Percentiles rank a stretch among this genome's conserved stretches.
Conservation (phyloP, 1,140 invertebrate species). For the Drosophila triauraria region DNA sequence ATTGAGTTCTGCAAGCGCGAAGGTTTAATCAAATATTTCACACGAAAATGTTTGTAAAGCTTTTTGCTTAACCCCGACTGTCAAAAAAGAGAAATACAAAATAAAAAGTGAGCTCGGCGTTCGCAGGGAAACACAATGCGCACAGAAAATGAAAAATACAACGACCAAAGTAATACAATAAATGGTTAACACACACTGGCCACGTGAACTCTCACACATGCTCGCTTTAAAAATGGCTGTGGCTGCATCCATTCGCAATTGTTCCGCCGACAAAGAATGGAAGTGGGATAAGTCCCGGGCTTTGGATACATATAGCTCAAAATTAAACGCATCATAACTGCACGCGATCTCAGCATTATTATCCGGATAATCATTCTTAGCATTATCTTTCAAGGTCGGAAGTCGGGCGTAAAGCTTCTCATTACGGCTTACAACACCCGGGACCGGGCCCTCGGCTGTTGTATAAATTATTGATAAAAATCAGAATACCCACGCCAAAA, state of each 20-base stretch:
- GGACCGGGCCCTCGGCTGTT: not conserved
- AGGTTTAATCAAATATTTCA: conserved; percentile 64
- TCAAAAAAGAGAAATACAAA: conserved; percentile 12
- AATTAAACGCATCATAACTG: conserved; percentile 31
- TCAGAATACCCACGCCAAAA: conserved; percentile 5
- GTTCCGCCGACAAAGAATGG: conserved; percentile 21
- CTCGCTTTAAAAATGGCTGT: conserved; percentile 14
- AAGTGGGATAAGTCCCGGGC: conserved; percentile 16
- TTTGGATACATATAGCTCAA: conserved; percentile 13
- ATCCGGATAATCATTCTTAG: conserved; percentile 16
- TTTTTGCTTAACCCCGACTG: conserved; percentile 24
- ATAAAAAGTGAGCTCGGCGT: conserved; percentile 32
- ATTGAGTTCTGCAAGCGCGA: conserved; percentile 34
- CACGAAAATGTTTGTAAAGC: conserved; percentile 39
- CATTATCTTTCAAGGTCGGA: conserved; percentile 23
- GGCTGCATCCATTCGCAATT: conserved; percentile 6
- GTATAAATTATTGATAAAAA: conserved; percentile 18
- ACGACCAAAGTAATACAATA: conserved; percentile 15
- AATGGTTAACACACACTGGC: conserved; percentile 37
- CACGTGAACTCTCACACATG: conserved; percentile 51
- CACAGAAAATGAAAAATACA: conserved; percentile 24
- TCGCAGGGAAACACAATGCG: conserved; percentile 36
- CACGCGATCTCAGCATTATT: conserved; percentile 24
- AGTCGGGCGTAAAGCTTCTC: conserved; percentile 29
- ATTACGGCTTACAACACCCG: conserved; percentile 8